Evolutionary conservation across 2,888 invertebrate species (phyloP).

Genomic region (Craniophora ligustri): DNA sequence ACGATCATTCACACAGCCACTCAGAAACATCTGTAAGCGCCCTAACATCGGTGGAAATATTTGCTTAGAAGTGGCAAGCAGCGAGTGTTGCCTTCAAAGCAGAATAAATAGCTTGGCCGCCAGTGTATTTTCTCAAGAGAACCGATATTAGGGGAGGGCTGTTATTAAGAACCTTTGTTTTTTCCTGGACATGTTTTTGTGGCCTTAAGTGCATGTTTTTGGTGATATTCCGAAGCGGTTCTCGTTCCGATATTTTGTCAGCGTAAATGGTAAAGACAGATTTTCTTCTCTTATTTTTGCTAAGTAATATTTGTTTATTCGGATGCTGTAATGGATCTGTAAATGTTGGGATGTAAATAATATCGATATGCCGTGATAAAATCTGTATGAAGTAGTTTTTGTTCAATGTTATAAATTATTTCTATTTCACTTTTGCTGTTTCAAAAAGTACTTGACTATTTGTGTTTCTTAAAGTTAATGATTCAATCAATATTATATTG

Average conservation of each 20-base stretch:
- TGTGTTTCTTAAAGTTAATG: no score
- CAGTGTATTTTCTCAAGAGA: conserved; percentile 46
- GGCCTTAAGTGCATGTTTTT: conserved; percentile 27
- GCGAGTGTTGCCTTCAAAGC: conserved; percentile 54
- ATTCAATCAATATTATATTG: no score
- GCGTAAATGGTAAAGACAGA: background rate
- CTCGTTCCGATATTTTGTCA: conserved; percentile 9
- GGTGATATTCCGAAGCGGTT: background rate
- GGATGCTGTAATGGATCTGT: no score
- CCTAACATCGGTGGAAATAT: conserved; percentile 56
- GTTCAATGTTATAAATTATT: no score
- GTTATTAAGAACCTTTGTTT: conserved; percentile 55
- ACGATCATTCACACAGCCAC: conserved; percentile 25
- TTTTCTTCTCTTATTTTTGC: no score
- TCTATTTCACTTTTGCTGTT: no score
- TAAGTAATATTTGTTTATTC: no score
- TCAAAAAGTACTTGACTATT: no score
- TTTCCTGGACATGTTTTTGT: conserved; percentile 41
- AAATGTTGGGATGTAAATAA: no score
- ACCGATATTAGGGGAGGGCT: conserved; percentile 46
- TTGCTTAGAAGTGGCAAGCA: conserved; percentile 61
- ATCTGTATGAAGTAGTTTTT: no score
- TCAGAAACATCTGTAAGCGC: conserved; percentile 24
- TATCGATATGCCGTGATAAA: no score
- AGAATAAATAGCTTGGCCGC: conserved; percentile 57